Base-by-base conservation (phyloP, 2,113 vertebrate genomes). In the Phodopus roborovskii region DNA sequence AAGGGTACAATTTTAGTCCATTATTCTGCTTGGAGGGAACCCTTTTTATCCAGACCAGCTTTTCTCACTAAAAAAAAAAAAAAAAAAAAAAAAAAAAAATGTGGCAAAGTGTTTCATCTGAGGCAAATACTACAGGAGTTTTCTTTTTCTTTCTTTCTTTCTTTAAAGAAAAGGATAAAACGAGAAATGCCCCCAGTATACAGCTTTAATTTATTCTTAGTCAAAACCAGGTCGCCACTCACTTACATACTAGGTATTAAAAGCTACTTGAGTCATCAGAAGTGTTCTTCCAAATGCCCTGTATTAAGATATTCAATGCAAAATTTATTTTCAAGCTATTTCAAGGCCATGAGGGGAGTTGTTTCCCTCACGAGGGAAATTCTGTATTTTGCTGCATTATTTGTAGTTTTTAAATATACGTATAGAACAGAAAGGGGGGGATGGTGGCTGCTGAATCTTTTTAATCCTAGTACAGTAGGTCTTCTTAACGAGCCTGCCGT, bases 401-500 rank as follows among this genome's bases (percentile, higher is more conserved):
- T 97, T 97, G 84, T 94, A 95, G 79, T 30, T 28, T 73, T 70
- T 39, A 58, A 84, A 53, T 75, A 84, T 28, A 91, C 92, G 90
- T 96, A 71, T 89, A 95, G 96, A 95, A 33, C 87, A 96, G 83
- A 70, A 90, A 94, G 96, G 93, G 94, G 95, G 90, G 97, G 91
- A 75, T 0, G 20, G 96, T 94, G 96, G 97, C 93, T 66, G 95
- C 96, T 96, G 97, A 97, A 98, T 98, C 97, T 45, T 98, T 97
- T 82, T 97, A 97, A 58, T 98, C 93, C 96, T 97, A 94, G 96
- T 97, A 97, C 91, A 97, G 97, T 98, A 95, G 97, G 97, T 98
- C 98, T 98, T 98, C 97, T 97, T 98, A 99, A 98, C 98, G 98
- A 98, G 98, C 97, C 85, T 97, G 88, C 98, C 88, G 93, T 96